These are phyloP conservation scores for Furcula furcula DNA, from an alignment of 2,888 invertebrate genomes.

Conservation along the genomic window DNA sequence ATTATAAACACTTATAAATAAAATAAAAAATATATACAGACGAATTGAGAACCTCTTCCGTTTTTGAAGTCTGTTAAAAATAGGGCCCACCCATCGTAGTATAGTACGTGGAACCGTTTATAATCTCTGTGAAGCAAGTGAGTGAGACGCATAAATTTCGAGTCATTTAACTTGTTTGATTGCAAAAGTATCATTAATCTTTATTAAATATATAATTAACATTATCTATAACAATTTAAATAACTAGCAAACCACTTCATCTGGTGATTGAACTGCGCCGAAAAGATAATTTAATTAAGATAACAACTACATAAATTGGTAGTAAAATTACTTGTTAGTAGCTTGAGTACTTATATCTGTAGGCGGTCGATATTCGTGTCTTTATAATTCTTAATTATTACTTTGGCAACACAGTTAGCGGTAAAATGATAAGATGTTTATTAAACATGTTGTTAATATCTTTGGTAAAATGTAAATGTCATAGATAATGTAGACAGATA, in stretches of 20 bases:
- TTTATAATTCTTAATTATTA: slow-evolving; percentile 35
- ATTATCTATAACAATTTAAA: slow-evolving; percentile 25
- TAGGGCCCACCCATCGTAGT: too few relatives aligned
- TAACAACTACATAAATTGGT: slow-evolving; percentile 44
- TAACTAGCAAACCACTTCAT: slow-evolving; percentile 22
- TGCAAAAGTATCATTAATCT: slow-evolving; percentile 8
- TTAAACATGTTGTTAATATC: too few relatives aligned
- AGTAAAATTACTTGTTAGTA: slow-evolving; percentile 47
- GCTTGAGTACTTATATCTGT: slow-evolving; percentile 42
- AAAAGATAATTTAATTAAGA: slow-evolving; percentile 51
- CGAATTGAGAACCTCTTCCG: too few relatives aligned
- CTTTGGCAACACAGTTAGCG: slow-evolving; percentile 23
- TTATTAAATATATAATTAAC: slow-evolving; percentile 22
- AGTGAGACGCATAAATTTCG: too few relatives aligned
- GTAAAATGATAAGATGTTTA: slow-evolving; percentile 5
- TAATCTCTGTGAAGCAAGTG: too few relatives aligned
- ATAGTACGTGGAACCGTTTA: too few relatives aligned
- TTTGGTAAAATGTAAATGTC: too few relatives aligned
- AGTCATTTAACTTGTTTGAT: too few relatives aligned
- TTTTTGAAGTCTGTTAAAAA: too few relatives aligned
- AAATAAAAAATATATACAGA: too few relatives aligned
- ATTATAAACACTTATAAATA: too few relatives aligned
- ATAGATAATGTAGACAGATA: too few relatives aligned
- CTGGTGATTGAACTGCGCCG: slow-evolving; percentile 45
- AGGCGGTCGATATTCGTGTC: slow-evolving; percentile 25